These are phyloP conservation scores for Megaptera novaeangliae DNA, from an alignment of 2,113 vertebrate species.

Conservation along the genomic window DNA sequence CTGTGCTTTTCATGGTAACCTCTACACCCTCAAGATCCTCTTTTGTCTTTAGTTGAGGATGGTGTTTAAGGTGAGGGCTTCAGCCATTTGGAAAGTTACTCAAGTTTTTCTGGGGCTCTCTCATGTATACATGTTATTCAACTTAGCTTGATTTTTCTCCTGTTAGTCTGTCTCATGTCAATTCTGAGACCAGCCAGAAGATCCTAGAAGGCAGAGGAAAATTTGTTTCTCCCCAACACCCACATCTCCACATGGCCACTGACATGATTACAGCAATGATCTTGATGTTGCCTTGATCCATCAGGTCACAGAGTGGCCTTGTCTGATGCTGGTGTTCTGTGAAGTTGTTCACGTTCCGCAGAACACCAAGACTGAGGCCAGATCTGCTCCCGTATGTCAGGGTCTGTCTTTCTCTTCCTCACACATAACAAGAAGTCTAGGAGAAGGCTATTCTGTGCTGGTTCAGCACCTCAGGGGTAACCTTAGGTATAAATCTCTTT, in stretches of 20 bases:
- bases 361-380: not conserved
- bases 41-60: not conserved
- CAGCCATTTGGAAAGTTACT: not conserved
- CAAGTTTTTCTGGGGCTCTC: not conserved
- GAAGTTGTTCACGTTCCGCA: not conserved
- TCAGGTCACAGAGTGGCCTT: not conserved
- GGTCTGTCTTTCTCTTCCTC: not conserved
- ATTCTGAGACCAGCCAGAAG: not conserved
- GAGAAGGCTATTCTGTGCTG: not conserved
- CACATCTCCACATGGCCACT: not conserved
- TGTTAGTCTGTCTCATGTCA: not conserved
- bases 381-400: not conserved
- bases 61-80: not conserved
- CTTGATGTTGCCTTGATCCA: not conserved
- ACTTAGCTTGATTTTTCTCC: not conserved
- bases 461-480: not conserved
- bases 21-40: not conserved
- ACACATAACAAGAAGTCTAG: not conserved
- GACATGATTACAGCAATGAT: not conserved
- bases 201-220: not conserved
- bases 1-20: not conserved
- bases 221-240: not conserved
- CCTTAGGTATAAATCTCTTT: not conserved
- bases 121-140: not conserved
- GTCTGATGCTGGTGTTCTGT: not conserved